phyloP scores from a whole-genome alignment of 2,113 vertebrate species.

The Macrotus californicus region DNA sequence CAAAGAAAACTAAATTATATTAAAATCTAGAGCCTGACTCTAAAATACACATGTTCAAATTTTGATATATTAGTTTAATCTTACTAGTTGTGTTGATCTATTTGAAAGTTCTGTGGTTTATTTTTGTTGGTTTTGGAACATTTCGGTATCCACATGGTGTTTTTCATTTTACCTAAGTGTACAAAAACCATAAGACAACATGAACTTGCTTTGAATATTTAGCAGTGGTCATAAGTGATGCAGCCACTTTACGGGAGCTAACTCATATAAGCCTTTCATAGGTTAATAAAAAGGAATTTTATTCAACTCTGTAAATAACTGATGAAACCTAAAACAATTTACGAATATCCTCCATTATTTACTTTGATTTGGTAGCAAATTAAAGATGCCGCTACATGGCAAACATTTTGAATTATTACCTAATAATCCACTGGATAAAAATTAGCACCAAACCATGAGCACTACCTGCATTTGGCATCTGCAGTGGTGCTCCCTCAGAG shows the following conservation, averaged over 20 bases:
- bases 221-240: background rate
- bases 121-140: background rate
- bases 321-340: background rate
- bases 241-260: background rate
- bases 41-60: background rate
- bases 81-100: background rate
- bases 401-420: background rate
- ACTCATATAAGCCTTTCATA: background rate
- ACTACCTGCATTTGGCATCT: background rate
- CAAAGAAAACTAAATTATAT: background rate
- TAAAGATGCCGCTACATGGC: background rate
- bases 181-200: background rate
- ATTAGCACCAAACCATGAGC: background rate
- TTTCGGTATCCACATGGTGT: background rate
- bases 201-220: background rate
- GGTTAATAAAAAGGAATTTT: background rate
- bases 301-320: background rate
- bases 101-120: background rate
- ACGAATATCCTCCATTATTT: slow-evolving; percentile 2
- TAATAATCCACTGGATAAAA: background rate
- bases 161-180: background rate
- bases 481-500: background rate
- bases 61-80: background rate
- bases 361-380: background rate
- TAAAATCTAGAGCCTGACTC: background rate